phyloP scores from a whole-genome alignment of 2,888 invertebrate genomes.

The Melikaiella ostensackeni region DNA sequence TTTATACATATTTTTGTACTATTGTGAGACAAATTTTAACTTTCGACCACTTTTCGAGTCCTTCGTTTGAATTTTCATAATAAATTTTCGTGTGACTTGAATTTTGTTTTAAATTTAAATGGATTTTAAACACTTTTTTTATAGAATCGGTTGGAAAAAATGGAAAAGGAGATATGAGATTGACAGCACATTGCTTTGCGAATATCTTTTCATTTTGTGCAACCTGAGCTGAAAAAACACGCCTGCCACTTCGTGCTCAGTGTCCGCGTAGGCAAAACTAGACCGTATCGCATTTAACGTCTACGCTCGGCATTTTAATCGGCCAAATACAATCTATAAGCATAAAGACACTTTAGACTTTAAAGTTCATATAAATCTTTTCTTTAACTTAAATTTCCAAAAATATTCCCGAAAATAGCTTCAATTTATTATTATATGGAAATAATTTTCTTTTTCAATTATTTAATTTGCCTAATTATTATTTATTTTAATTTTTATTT shows the following conservation, averaged over 20 bases:
- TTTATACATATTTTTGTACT: neutral
- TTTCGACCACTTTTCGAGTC: neutral
- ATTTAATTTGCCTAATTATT: neutral
- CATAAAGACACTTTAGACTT: slow-evolving; percentile 5
- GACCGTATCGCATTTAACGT: slow-evolving; percentile 32
- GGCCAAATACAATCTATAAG: slow-evolving; percentile 19
- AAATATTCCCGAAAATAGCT: too few species aligned
- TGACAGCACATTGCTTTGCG: slow-evolving; percentile 6
- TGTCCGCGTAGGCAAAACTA: slow-evolving; percentile 35
- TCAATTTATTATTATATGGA: too few species aligned
- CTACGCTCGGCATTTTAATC: slow-evolving; percentile 37
- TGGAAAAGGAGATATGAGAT: neutral
- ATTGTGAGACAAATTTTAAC: neutral
- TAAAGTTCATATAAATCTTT: neutral
- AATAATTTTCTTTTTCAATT: too few species aligned
- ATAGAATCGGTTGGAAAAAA: neutral
- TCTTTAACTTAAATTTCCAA: too few species aligned
- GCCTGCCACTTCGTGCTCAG: slow-evolving; percentile 11
- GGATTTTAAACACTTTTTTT: too few species aligned
- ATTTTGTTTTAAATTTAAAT: neutral
- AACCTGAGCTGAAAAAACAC: slow-evolving; percentile 31
- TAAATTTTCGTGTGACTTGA: too few species aligned
- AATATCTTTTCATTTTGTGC: slow-evolving; percentile 14
- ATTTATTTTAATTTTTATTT: too few species aligned
- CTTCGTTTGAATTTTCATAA: neutral